Conservation (phyloP, 2,113 vertebrate genomes). For the Jaculus jaculus region DNA sequence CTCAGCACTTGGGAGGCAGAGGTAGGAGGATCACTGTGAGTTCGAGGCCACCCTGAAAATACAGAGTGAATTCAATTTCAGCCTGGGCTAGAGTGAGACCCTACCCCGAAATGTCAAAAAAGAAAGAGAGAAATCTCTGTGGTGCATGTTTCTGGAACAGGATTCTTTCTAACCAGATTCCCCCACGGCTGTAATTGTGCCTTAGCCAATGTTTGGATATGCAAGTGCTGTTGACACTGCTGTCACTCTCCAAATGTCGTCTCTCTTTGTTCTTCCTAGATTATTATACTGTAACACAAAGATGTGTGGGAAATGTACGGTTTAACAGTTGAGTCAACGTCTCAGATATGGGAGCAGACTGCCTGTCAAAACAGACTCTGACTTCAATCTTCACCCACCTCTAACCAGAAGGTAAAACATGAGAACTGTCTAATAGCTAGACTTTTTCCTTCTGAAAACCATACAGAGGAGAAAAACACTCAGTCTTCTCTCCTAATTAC, state of each 20-base stretch:
- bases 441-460: constrained; percentile 47
- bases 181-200: constrained; percentile 45
- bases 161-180: constrained; percentile 41
- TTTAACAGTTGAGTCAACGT: constrained; percentile 75
- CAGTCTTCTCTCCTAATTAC: constrained; percentile 15
- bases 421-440: constrained; percentile 18
- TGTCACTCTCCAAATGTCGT: constrained; percentile 42
- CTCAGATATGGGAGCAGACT: constrained; percentile 63
- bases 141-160: background rate
- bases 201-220: constrained; percentile 48
- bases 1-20: no score
- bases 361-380: constrained; percentile 84
- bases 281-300: constrained; percentile 74
- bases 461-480: constrained; percentile 1
- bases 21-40: no score
- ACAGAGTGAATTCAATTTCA: no score
- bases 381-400: constrained; percentile 77
- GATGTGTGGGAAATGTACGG: constrained; percentile 75
- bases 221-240: constrained; percentile 4
- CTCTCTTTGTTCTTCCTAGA: constrained; percentile 74
- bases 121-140: constrained; percentile 42
- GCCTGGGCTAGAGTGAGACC: no score
- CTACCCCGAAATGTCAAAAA: no score
- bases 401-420: constrained; percentile 21
- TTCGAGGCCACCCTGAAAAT: no score